Base-by-base conservation (phyloP, 2,888 invertebrate genomes). In the Chesias legatella region DNA sequence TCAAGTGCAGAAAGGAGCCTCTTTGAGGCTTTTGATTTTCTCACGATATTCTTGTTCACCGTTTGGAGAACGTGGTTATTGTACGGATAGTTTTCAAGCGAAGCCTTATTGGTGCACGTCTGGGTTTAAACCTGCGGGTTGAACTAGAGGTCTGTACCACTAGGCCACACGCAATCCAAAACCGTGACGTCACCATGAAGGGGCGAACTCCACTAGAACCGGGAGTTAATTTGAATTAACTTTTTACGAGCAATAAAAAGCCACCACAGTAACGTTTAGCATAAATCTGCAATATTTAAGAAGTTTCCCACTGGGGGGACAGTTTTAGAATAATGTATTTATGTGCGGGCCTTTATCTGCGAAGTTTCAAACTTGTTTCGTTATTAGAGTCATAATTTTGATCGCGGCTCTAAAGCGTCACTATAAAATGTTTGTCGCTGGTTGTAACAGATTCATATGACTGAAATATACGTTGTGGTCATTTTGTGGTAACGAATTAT, bases 271-370 rank as follows among this genome's bases (percentile, higher is more conserved):
- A 60, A 56, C 70, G 64, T 65, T 81, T 79, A 77, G 71, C 79
- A 80, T 81, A 80, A 82, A 80, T 81, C 75, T 79, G 73, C 73
- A 80, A 79, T 77, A 74, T 75, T 76, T 73, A 77, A 74, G 57
- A 70, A 74, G 58, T 75, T 73, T 59, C 54, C 61, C 61, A 59
- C 64, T 40, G 60, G 62, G 65, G 59, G 55, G 65, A 74, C 73
- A 64, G 63, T 51, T 47, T 42, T 44, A 40, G 17, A 60, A 64
- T 66, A 65, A 70, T 67, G 67, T 73, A 73, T 73, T 73, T 67
- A 68, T 57, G 50, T 43, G 38, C 38, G 56, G 54, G 31, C 40
- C 44, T 40, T 45, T 45, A 45, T 45, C 45, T 33, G 45, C 33
- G 39, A 45, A 41, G 45, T 45, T 45, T 20, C 36, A 7, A 45